Base-by-base conservation (phyloP, 1,140 invertebrate genomes). In the Tetragnatha versicolor region DNA sequence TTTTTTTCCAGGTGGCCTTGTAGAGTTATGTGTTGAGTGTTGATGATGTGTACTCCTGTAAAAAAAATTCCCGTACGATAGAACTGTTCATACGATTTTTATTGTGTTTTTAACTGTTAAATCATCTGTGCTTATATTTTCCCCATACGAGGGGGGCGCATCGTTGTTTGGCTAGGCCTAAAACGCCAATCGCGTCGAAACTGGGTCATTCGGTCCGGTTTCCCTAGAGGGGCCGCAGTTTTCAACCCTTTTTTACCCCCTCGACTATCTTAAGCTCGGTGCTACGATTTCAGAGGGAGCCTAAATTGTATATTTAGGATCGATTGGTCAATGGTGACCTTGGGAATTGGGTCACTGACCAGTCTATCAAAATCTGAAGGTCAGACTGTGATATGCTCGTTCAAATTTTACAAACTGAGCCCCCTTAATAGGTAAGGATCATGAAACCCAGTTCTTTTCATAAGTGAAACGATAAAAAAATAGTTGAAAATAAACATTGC, bases 261-360 rank as follows among this genome's bases (percentile, higher is more conserved):
- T 70, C n/a, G n/a, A n/a, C n/a, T n/a, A n/a, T 55, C 20, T 2
- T 17, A 9, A 17, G 49, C 49, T n/a, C 9, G 17, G 45, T 49
- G 27, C 25, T 14, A 12, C 29, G 42, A n/a, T 47, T 47, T 47
- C 31, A 3, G 4, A 2, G 22, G 12, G 29, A 39, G 27, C 3
- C 12, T 10, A 25, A 55, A 25, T 3, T 22, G 27, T 25, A 12
- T 2, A 2, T 10, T n/a, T 33, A 5, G 29, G 33, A 20, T 20
- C 12, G 22, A 68, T 53, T 70, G 66, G 66, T 53, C 66, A 55
- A 25, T 53, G 42, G 5, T 66, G 73, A 77, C 73, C 73, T 77
- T 77, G 73, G 60, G 31, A 77, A 39, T 55, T 77, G 49, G 73
- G 73, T 77, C 73, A 77, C 33, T 77, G 73, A 77, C 73, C 73